These are phyloP conservation scores for Pseudochirops cupreus DNA, from an alignment of 2,797 vertebrate species.

Conservation along the genomic window DNA sequence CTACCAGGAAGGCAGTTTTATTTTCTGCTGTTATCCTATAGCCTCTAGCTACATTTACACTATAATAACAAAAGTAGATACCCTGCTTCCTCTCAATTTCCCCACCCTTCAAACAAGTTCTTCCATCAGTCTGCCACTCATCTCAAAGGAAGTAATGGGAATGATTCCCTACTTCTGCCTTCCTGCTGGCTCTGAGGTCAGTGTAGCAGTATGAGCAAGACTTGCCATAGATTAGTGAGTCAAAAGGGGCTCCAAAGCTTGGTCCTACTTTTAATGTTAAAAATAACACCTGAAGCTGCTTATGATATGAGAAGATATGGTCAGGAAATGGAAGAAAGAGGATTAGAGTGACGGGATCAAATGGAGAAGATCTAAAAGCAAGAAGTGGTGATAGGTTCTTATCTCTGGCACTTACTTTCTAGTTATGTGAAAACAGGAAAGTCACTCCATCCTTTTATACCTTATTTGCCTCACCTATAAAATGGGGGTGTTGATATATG, in stretches of 20 bases:
- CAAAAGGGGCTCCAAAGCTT: neutral
- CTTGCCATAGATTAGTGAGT: neutral
- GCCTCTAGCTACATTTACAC: slow-evolving; percentile 69
- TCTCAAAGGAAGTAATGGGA: slow-evolving; percentile 43
- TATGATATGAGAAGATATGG: neutral
- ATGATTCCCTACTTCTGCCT: slow-evolving; percentile 50
- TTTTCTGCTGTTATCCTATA: slow-evolving; percentile 36
- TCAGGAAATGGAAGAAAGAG: neutral
- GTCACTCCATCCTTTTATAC: neutral
- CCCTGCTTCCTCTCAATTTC: slow-evolving; percentile 65
- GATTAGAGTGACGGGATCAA: neutral
- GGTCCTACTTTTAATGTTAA: neutral
- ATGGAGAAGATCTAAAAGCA: neutral
- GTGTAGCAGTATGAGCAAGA: slow-evolving; percentile 17
- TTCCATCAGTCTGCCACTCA: slow-evolving; percentile 45
- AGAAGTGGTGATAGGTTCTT: neutral
- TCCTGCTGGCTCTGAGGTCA: slow-evolving; percentile 54
- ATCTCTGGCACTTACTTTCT: neutral
- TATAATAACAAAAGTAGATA: slow-evolving; percentile 69
- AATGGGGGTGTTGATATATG: neutral
- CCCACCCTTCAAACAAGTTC: slow-evolving; percentile 53
- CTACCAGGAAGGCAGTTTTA: slow-evolving; percentile 58
- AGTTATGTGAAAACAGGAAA: neutral
- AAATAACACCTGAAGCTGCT: neutral
- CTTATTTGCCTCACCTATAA: neutral